Conservation (phyloP, 2,797 vertebrate species). For the Lithobates pipiens region DNA sequence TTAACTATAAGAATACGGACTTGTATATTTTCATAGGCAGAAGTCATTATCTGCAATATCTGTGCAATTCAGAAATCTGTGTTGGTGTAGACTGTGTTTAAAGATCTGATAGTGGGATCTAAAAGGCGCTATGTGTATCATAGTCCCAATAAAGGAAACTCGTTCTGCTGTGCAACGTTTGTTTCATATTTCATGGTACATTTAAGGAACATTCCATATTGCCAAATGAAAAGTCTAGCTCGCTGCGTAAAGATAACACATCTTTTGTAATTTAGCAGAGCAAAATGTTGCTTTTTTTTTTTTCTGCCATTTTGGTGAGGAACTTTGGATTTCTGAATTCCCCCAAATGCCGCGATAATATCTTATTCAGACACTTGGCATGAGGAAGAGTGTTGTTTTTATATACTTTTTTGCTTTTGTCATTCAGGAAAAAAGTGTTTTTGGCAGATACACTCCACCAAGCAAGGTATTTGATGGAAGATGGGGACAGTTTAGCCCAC, state of each 20-base stretch:
- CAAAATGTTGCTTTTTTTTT: background rate
- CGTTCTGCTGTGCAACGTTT: slow-evolving; percentile 27
- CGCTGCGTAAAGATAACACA: background rate
- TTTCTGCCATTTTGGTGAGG: background rate
- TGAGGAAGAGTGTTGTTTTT: no score
- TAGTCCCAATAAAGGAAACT: background rate
- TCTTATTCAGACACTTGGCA: no score
- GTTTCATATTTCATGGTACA: slow-evolving; percentile 42
- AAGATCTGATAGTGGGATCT: background rate
- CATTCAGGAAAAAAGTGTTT: no score
- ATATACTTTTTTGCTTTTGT: no score
- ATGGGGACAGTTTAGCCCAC: no score
- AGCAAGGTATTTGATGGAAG: no score
- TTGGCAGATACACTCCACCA: no score
- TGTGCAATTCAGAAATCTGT: background rate
- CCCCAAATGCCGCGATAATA: no score
- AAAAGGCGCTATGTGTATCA: background rate
- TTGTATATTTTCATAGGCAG: no score
- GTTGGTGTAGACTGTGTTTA: background rate
- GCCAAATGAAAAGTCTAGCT: background rate
- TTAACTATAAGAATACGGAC: no score
- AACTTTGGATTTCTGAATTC: background rate
- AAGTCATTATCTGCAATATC: no score
- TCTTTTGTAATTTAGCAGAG: background rate
- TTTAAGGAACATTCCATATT: slow-evolving; percentile 22